Conservation (phyloP, 2,797 vertebrate species). For the Lates japonicus region DNA sequence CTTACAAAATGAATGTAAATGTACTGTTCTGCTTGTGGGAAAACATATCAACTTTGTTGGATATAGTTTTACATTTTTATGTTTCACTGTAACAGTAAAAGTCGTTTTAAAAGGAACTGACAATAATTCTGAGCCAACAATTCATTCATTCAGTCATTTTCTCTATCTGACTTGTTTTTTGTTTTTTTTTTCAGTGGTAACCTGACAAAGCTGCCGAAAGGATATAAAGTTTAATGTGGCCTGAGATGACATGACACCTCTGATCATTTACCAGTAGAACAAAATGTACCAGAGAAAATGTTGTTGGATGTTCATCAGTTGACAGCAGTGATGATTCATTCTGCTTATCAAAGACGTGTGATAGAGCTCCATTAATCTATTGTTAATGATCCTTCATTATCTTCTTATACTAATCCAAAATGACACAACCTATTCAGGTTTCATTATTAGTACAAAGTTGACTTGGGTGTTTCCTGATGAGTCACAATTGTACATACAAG, state of each 20-base stretch:
- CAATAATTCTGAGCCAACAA: background rate
- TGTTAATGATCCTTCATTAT: constrained; percentile 44
- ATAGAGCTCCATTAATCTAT: constrained; percentile 34
- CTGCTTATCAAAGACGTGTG: constrained; percentile 33
- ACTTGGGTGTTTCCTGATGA: constrained; percentile 33
- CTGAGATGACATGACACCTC: constrained; percentile 33
- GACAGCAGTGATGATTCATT: constrained; percentile 41
- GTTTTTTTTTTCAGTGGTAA: background rate
- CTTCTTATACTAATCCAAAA: constrained; percentile 25
- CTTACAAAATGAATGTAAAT: background rate
- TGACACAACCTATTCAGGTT: constrained; percentile 34
- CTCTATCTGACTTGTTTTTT: background rate
- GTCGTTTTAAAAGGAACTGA: background rate
- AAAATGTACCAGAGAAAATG: constrained; percentile 40
- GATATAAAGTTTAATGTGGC: constrained; percentile 31
- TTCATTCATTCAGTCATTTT: background rate
- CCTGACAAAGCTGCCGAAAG: background rate
- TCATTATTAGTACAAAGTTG: constrained; percentile 39
- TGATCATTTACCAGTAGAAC: constrained; percentile 42
- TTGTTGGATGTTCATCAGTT: constrained; percentile 17
- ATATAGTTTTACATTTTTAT: background rate
- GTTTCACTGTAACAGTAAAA: background rate
- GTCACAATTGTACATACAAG: constrained; percentile 10
- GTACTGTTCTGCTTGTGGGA: background rate
- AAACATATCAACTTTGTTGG: background rate